Evolutionary conservation across 2,797 vertebrate genomes (phyloP).

Genomic region (Malurus splendens): DNA sequence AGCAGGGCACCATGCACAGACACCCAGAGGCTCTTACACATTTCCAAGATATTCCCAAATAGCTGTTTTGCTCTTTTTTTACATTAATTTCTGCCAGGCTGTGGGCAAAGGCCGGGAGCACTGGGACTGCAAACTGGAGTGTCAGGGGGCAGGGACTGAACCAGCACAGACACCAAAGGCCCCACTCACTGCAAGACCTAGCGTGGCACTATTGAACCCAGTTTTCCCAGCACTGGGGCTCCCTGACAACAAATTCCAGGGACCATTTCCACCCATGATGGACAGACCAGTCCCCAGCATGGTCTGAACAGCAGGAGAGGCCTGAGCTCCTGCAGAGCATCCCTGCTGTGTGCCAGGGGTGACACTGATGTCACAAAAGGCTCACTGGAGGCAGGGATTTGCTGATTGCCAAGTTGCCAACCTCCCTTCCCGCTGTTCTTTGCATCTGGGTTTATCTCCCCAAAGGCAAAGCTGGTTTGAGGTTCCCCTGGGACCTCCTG

Average conservation of each 20-base stretch:
- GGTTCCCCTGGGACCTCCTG: neutral
- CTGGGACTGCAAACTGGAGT: neutral
- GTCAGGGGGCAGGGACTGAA: neutral
- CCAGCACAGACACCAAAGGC: neutral
- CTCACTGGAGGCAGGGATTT: neutral
- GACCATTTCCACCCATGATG: neutral
- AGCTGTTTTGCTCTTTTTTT: neutral
- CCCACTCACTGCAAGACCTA: neutral
- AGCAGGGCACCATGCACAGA: neutral
- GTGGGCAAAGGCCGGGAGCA: neutral
- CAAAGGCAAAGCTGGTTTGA: neutral
- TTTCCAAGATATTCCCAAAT: neutral
- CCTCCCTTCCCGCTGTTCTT: neutral
- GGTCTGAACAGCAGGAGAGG: neutral
- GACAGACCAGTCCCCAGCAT: neutral
- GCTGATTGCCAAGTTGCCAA: neutral
- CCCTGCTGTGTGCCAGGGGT: neutral
- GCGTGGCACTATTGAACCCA: fast-evolving
- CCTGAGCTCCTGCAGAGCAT: fast-evolving
- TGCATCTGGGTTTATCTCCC: neutral
- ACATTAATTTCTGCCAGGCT: neutral
- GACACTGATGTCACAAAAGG: neutral
- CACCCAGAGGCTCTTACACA: neutral
- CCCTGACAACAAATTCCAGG: neutral
- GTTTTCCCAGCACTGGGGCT: neutral